Evolutionary conservation across 2,797 vertebrate species (phyloP).

Genomic region (Scolopax rusticola): DNA sequence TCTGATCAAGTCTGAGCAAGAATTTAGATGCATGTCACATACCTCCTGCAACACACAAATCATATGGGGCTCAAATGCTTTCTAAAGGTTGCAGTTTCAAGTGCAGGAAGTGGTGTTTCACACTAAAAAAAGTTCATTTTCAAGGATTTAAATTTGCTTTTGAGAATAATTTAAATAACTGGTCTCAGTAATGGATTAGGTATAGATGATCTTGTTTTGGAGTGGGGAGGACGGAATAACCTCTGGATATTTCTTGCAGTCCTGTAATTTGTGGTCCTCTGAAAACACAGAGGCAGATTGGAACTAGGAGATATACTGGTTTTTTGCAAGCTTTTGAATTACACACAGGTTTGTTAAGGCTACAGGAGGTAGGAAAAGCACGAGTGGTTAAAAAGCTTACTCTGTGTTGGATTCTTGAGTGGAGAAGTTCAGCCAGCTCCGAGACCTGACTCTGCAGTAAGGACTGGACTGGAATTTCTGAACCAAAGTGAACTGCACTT

Average conservation of each 20-base stretch:
- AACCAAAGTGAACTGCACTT: not conserved
- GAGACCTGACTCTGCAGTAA: not conserved
- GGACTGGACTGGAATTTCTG: not conserved
- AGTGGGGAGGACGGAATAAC: not conserved
- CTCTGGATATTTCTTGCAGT: not conserved
- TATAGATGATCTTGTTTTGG: not conserved
- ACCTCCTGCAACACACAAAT: not conserved
- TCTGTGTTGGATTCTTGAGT: not conserved
- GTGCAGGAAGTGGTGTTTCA: not conserved
- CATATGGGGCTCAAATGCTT: not conserved
- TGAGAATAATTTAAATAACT: not conserved
- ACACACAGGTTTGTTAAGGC: not conserved
- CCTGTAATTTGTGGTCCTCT: not conserved
- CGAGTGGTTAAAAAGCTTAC: not conserved
- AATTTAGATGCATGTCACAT: not conserved
- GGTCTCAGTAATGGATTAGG: not conserved
- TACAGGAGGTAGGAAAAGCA: not conserved
- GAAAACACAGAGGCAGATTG: not conserved
- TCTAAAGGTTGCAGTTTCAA: not conserved
- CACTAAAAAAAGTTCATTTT: not conserved
- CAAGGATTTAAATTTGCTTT: not conserved
- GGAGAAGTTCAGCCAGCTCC: not conserved
- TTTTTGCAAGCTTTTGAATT: not conserved
- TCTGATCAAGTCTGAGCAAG: not conserved
- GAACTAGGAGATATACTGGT: not conserved